These are phyloP conservation scores for Coelopa frigida DNA, from an alignment of 1,140 invertebrate species.

Conservation along the genomic window DNA sequence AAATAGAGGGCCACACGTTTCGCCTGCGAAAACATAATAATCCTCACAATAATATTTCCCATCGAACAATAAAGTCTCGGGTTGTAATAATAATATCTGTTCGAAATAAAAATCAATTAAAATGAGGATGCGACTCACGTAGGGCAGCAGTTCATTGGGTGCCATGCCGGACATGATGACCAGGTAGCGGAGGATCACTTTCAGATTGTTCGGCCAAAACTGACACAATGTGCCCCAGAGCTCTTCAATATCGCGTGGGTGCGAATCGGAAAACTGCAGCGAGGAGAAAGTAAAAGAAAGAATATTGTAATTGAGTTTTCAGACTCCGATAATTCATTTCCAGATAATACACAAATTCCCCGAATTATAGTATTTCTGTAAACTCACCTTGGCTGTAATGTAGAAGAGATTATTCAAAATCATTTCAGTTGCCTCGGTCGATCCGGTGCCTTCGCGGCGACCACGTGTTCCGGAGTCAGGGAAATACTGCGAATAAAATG, in stretches of 20 bases:
- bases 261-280: constrained; percentile 83
- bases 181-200: constrained; percentile 94
- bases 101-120: background rate
- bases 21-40: constrained; percentile 53
- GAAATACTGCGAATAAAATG: constrained; percentile 57
- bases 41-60: background rate
- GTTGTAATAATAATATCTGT: background rate
- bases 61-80: too few relatives aligned
- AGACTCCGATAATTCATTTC: background rate
- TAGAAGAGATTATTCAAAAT: constrained; percentile 98
- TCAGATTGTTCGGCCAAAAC: constrained; percentile 94
- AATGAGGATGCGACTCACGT: constrained; percentile 56
- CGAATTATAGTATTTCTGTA: background rate
- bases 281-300: background rate
- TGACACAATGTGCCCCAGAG: constrained; percentile 92
- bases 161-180: constrained; percentile 95
- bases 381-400: constrained; percentile 84
- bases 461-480: constrained; percentile 59
- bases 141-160: constrained; percentile 80
- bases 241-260: constrained; percentile 90
- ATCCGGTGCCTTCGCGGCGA: constrained; percentile 89
- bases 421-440: constrained; percentile 98
- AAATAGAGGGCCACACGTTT: constrained; percentile 92
- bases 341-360: background rate
- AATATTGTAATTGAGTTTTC: background rate